These are phyloP conservation scores for Dermatemys mawii DNA, from an alignment of 2,113 vertebrate genomes.

Conservation along the genomic window DNA sequence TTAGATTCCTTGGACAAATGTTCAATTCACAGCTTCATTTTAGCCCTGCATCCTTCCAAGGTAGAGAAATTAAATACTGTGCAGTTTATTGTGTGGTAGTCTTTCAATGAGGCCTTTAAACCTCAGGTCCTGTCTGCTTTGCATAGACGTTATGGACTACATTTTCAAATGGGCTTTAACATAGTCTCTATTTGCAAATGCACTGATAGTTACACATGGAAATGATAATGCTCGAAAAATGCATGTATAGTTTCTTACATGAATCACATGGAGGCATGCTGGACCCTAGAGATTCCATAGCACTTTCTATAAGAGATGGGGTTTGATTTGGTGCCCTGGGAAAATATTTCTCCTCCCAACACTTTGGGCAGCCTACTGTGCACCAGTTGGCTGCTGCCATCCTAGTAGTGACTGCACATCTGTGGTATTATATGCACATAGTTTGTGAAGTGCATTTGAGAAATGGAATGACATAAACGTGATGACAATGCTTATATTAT, in stretches of 20 bases:
- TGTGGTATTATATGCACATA: background rate
- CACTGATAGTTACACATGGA: background rate
- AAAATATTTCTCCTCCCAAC: accelerated
- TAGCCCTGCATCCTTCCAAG: background rate
- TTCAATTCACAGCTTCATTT: background rate
- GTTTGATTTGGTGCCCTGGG: background rate
- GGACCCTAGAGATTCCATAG: background rate
- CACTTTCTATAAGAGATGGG: background rate
- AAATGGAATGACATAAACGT: constrained; percentile 28
- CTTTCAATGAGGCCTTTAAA: background rate
- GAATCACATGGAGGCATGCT: background rate
- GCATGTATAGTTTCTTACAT: background rate
- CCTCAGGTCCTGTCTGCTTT: background rate
- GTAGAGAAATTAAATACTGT: background rate
- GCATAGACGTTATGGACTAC: background rate
- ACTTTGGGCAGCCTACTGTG: background rate
- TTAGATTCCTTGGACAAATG: background rate
- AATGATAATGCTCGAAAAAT: background rate
- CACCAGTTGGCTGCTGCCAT: background rate
- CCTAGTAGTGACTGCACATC: background rate
- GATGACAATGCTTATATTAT: background rate
- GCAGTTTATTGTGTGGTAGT: background rate
- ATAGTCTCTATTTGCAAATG: background rate
- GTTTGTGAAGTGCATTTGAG: constrained; percentile 10
- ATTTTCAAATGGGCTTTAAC: background rate